A percentile compares a stretch with the other conserved stretches of the same genome.
Evolutionary conservation across 2,113 vertebrate species (phyloP).

Genomic region (Alethe castanea): DNA sequence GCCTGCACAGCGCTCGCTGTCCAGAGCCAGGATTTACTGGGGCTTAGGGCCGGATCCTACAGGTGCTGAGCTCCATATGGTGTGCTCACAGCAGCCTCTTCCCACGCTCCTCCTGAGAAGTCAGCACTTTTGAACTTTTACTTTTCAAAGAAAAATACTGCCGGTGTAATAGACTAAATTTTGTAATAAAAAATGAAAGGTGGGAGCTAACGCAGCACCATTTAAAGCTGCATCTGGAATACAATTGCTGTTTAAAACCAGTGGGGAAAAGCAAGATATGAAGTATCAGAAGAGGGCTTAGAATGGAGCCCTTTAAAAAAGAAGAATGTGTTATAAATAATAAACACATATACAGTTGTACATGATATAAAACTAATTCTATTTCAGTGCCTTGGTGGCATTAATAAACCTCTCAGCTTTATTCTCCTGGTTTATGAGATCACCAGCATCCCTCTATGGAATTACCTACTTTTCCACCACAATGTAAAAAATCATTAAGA

Average conservation of each 20-base stretch:
- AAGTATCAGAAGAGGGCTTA: slow-evolving; percentile 57
- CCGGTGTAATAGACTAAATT: slow-evolving; percentile 20
- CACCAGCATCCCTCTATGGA: slow-evolving; percentile 49
- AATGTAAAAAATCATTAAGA: slow-evolving; percentile 70
- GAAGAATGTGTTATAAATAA: slow-evolving; percentile 69
- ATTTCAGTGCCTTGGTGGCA: slow-evolving; percentile 61
- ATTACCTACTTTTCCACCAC: slow-evolving; percentile 46
- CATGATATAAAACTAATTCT: slow-evolving; percentile 71
- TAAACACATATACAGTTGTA: slow-evolving; percentile 62
- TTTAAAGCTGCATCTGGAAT: slow-evolving; percentile 60
- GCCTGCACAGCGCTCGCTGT: fast-evolving
- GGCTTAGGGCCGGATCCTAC: neutral
- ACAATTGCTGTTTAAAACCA: slow-evolving; percentile 60
- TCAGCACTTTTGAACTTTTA: slow-evolving; percentile 44
- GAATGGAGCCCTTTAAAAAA: slow-evolving; percentile 68
- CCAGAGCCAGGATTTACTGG: neutral
- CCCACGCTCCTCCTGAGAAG: neutral
- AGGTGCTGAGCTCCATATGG: slow-evolving; percentile 17
- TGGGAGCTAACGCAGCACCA: slow-evolving; percentile 54
- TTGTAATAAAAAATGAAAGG: slow-evolving; percentile 64
- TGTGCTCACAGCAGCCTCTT: neutral
- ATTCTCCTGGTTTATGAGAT: slow-evolving; percentile 64
- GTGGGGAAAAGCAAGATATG: slow-evolving; percentile 56
- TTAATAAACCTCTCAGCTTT: slow-evolving; percentile 69
- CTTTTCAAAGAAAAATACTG: slow-evolving; percentile 47